Evolutionary conservation across 2,113 vertebrate genomes (phyloP), one percentile per base, ranked within the genome.

Genomic region (Trichomycterus rosablanca): DNA sequence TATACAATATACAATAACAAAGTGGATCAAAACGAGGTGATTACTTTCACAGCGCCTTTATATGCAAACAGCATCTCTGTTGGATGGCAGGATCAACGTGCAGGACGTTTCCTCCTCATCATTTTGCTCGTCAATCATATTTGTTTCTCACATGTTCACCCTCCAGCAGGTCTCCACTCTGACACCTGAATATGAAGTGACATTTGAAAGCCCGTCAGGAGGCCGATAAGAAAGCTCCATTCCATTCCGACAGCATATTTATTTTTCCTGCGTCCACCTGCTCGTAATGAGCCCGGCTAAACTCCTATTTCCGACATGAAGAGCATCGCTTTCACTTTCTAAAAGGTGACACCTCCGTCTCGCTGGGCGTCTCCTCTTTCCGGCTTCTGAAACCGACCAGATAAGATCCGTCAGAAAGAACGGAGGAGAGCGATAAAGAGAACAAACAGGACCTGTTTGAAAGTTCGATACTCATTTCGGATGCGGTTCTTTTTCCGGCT

Each of bases 381-480:
- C 30, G 30, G 81, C 79, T 78, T 84, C 79, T 83, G 73, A 84
- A 83, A 81, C 76, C 59, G 30, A 72, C 49, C 72, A 73, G 84
- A 86, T 83, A 85, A 85, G 72, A 79, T 81, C 81, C 78, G 75
- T 77, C 65, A 16, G 49, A 74, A 37, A 28, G 49, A 45, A 32
- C 60, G 44, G 59, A 61, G 40, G 37, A 28, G 66, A 23, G 32
- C 9, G 50, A 51, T 24, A 43, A 26, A 44, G 63, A 73, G 63
- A 58, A 43, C 60, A 59, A 48, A 61, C 61, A 46, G 42, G 86
- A 76, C 83, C 40, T 22, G 34, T 44, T 56, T 75, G 15, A 73
- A 66, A 65, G 43, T 80, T 75, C 72, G 75, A 80, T 59, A 74
- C 67, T 73, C 79, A 80, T 83, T 88, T 85, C 73, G 81, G 86